A percentile compares a stretch with the other conserved stretches of the same genome.
Conservation (phyloP, 2,888 invertebrate genomes). For the Cephus nigrinus region DNA sequence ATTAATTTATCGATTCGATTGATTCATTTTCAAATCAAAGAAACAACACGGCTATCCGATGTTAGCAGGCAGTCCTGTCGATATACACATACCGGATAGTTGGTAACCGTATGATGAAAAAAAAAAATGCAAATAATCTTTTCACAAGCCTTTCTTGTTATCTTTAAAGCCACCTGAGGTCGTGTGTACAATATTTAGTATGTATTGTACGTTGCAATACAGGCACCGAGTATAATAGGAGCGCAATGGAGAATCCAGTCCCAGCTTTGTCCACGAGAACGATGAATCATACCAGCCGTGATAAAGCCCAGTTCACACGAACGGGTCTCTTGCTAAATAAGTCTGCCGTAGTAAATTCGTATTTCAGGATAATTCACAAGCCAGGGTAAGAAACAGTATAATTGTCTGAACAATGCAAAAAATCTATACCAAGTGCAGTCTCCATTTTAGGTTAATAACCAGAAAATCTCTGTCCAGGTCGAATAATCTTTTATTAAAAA, state of each 20-base stretch:
- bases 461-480: background rate
- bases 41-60: too few species aligned
- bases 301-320: background rate
- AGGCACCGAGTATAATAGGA: background rate
- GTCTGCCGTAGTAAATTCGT: background rate
- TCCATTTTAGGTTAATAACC: background rate
- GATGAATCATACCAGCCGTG: constrained; percentile 36
- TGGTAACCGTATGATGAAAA: too few species aligned
- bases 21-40: too few species aligned
- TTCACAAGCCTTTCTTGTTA: too few species aligned
- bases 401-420: background rate
- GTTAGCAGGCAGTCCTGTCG: too few species aligned
- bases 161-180: too few species aligned
- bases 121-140: too few species aligned
- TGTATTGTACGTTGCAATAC: background rate
- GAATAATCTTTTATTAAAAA: background rate
- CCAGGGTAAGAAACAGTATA: background rate
- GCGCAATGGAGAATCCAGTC: constrained; percentile 8
- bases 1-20: too few species aligned
- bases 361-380: background rate
- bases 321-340: background rate
- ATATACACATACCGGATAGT: too few species aligned
- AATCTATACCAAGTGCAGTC: background rate
- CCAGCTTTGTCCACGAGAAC: constrained; percentile 32
- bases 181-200: too few species aligned